Evolutionary conservation across 2,888 invertebrate species (phyloP), one percentile per base, ranked within the genome.

Genomic region (Oscheius myriophilus): DNA sequence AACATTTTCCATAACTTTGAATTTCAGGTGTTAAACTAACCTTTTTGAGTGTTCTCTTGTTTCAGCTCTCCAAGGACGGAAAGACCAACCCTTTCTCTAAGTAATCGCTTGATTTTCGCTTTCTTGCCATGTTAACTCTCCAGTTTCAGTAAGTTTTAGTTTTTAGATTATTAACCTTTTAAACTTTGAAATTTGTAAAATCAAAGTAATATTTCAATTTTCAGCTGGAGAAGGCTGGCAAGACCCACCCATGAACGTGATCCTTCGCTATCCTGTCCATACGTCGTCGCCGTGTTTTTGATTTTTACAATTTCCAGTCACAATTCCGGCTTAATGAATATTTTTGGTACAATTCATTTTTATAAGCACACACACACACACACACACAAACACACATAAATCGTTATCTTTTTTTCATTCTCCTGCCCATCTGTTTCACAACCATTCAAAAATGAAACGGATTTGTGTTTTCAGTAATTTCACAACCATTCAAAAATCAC

Each of bases 201-300:
- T 16, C 33, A 14, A 46, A 42, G 53, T 46, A 25, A 12, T 18
- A 21, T 55, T 55, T 49, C 16, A 0, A 26, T 61, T 80, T 81
- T 77, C 76, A 82, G 81, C 75, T 83, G 49, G 78, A 82, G 72
- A 83, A 82, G 78, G 69, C 72, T 59, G 83, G 82, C 69, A 83
- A 83, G 71, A 26, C 81, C 69, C 81, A 83, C 73, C 83, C 83
- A 39, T 83, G 53, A 26, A 53, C 72, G n/a, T 42, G 54, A 33
- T 0, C 25, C 14, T 45, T 45, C 21, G 16, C 46, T 46, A 33
- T 33, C 33, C 33, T 33, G 33, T 33, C 33, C 33, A 33, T 33
- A 33, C 33, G 33, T 33, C 33, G 33, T 33, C 33, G 33, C 33
- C 33, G 33, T 41, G 43, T 58, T 12, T 54, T 33, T 54, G 33